Evolutionary conservation across 2,797 vertebrate species (phyloP), one percentile per base, ranked within the genome.

Genomic region (Oryzias sinensis): DNA sequence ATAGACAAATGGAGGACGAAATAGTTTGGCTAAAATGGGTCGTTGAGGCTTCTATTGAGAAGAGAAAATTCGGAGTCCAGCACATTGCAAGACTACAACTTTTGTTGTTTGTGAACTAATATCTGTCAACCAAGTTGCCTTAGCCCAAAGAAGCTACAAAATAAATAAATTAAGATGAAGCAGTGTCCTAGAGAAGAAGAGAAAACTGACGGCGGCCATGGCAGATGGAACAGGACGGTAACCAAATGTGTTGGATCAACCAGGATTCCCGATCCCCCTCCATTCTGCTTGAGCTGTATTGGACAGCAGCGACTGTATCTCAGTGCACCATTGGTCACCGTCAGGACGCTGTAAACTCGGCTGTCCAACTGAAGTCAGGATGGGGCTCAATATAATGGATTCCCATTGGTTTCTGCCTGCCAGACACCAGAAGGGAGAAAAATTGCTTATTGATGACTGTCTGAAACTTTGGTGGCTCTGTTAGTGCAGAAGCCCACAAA

Each of bases 361-460:
- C 70, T 74, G 73, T 82, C 79, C 79, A 74, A 64, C 73, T 67
- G 49, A 50, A 80, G 67, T 74, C 81, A 68, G 70, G 67, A 56
- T 3, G 33, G 5, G 15, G 75, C 53, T 87, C 81, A 4, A 81
- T 82, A 81, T 69, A 72, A 77, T 74, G 81, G 83, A 84, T 84
- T 80, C 71, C 76, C 49, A 76, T 79, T 77, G 83, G 74, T 79
- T 68, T 74, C 59, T 80, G 77, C 65, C 37, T 45, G 54, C 66
- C 43, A 75, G 77, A 87, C 67, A 73, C 3, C 18, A 65, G 63
- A 63, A 68, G 13, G 2, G 68, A 78, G 79, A 81, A 67, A 72
- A 82, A 87, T 63, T 66, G 62, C 70, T 82, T 81, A 84, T 85
- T 78, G 81, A 85, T 47, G 66, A 72, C 6, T 47, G 72, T 66